These are phyloP conservation scores for Brevimyrus niger DNA, from an alignment of 2,113 vertebrate species.

Conservation along the genomic window DNA sequence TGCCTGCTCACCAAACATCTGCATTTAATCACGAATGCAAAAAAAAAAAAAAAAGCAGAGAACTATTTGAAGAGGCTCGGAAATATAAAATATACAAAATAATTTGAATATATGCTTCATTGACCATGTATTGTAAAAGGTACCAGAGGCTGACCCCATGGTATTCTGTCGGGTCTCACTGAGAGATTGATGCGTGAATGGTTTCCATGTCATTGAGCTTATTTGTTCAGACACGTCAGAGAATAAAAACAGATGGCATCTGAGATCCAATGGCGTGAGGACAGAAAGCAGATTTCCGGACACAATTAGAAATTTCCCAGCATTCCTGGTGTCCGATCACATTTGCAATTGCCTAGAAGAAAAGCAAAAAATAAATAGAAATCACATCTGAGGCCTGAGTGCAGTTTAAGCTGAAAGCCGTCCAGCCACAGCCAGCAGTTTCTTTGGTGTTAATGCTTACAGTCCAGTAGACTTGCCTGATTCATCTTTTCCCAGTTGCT, in stretches of 20 bases:
- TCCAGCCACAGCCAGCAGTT: constrained; percentile 66
- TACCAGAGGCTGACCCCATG: background rate
- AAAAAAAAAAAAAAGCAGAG: background rate
- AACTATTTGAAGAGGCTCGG: background rate
- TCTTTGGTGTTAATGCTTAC: constrained; percentile 68
- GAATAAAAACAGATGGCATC: constrained; percentile 14
- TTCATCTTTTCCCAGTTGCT: constrained; percentile 65
- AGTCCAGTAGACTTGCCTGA: constrained; percentile 57
- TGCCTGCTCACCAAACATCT: background rate
- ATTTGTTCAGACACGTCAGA: background rate
- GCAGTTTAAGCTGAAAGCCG: constrained; percentile 70
- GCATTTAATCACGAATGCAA: background rate
- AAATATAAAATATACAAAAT: constrained; percentile 33
- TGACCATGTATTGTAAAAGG: background rate
- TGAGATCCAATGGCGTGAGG: background rate
- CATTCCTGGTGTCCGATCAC: constrained; percentile 53
- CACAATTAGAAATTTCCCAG: constrained; percentile 63
- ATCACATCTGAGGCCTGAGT: constrained; percentile 53
- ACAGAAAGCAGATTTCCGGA: constrained; percentile 41
- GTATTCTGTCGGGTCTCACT: background rate
- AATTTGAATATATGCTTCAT: background rate
- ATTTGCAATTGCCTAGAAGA: constrained; percentile 56
- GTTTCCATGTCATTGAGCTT: background rate
- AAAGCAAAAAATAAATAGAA: constrained; percentile 58
- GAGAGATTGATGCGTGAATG: background rate